phyloP scores from a whole-genome alignment of 1,140 invertebrate species.

The Armadillidium nasatum region DNA sequence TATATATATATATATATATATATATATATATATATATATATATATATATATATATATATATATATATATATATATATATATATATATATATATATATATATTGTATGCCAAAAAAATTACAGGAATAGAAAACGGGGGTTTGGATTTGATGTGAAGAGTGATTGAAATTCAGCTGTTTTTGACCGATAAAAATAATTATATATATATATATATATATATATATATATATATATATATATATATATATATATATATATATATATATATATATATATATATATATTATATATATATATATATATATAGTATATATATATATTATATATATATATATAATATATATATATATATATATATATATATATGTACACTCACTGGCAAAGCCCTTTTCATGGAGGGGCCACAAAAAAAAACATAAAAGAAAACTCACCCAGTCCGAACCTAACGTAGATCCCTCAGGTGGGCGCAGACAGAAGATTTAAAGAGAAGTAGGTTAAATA shows the following conservation, averaged over 20 bases:
- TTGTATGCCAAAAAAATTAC: background rate
- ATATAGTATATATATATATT: too few relatives aligned
- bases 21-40: background rate
- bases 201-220: slow-evolving; percentile 4
- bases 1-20: background rate
- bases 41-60: background rate
- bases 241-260: background rate
- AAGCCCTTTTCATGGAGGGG: too few relatives aligned
- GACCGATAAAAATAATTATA: background rate
- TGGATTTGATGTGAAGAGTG: slow-evolving; percentile 2
- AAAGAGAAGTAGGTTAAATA: too few relatives aligned
- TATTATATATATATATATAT: too few relatives aligned
- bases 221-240: slow-evolving; percentile 15
- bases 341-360: too few relatives aligned
- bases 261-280: background rate
- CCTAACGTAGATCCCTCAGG: too few relatives aligned
- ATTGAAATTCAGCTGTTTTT: background rate
- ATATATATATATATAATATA: too few relatives aligned
- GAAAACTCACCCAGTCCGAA: too few relatives aligned
- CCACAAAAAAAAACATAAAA: too few relatives aligned
- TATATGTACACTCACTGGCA: too few relatives aligned
- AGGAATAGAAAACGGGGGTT: background rate
- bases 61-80: background rate
- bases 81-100: too few relatives aligned
- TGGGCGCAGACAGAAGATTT: too few relatives aligned